Evolutionary conservation across 1,140 invertebrate species (phyloP), one percentile per base, ranked within the genome.

Genomic region (Spodoptera litura): DNA sequence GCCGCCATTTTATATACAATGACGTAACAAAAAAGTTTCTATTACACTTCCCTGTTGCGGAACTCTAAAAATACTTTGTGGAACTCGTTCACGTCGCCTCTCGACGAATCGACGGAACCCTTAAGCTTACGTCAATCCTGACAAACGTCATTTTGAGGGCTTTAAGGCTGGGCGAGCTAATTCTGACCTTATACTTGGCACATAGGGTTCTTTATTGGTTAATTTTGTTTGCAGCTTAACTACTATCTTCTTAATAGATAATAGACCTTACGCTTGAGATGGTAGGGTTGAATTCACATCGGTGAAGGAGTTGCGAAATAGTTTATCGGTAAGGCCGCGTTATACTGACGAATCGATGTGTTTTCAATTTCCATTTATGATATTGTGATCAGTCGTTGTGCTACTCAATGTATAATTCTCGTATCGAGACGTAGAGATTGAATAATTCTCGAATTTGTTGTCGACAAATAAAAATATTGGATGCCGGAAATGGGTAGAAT

Each of bases 21-120:
- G 66, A 70, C 49, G 20, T 52, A 13, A 70, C 66, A 70, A 70
- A 70, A 70, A 70, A 70, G 66, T 70, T 70, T 70, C 66, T 70
- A 70, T 70, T 70, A 70, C 66, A 70, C 66, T 70, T 70, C 53
- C 66, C 66, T 70, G 66, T 70, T 70, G 53, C 44, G 49, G 66
- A 70, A 70, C 66, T 53, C 66, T 70, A 70, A 70, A 70, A 70
- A 70, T 70, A 70, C 66, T 70, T 70, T 70, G 66, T n/a, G 20
- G 38, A 70, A 70, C 64, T 68, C 66, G 49, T 70, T 70, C 66
- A 70, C 66, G 27, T 70, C 49, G 44, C 49, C 66, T 53, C 49
- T 70, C 66, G 49, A 31, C 66, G 49, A 53, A 70, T 70, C 66
- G 44, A 53, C 66, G 66, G 66, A 52, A 70, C 66, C 49, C 66